Evolutionary conservation across 2,797 vertebrate species (phyloP), one percentile per base, ranked within the genome.

Genomic region (Brotula barbata): DNA sequence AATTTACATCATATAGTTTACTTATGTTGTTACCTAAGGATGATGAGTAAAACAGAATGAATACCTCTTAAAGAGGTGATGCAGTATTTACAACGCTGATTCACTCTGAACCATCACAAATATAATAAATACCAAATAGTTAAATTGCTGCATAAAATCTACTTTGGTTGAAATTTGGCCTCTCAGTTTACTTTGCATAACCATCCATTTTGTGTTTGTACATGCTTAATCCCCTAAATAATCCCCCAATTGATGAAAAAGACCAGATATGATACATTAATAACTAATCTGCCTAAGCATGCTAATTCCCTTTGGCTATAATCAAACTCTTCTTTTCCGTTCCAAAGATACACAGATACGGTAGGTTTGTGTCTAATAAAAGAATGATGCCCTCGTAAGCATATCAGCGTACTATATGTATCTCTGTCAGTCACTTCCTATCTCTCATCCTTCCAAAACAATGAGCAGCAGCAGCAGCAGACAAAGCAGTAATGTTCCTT

Each of bases 401-500:
- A 33, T 9, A 33, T 39, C 37, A 39, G 13, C 9, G 7, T 14
- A 46, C 46, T 31, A n/a, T n/a, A n/a, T n/a, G n/a, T 45, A 14
- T 25, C 9, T 58, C 46, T 17, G 14, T 47, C 14, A 33, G 28
- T 49, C 28, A 14, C 16, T 19, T 23, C 17, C 14, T 45, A 7
- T 45, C 43, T 22, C 41, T 7, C 6, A 12, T 45, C 17, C n/a
- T n/a, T n/a, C n/a, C n/a, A n/a, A n/a, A n/a, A 22, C 43, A 45
- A 2, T 3, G 13, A 36, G 34, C 7, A 36, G 7, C 34, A 36
- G 37, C n/a, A 13, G 37, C 21, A 37, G 20, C 36, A 71, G 10
- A 56, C 37, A 7, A 66, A 56, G 47, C 17, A 14, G 43, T n/a
- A 17, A 41, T 19, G 16, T 37, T 25, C 12, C 28, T 45, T 46